A percentile compares a stretch with the other conserved stretches of the same genome.
Conservation (phyloP, 1,140 invertebrate genomes). For the Zeugodacus cucurbitae region DNA sequence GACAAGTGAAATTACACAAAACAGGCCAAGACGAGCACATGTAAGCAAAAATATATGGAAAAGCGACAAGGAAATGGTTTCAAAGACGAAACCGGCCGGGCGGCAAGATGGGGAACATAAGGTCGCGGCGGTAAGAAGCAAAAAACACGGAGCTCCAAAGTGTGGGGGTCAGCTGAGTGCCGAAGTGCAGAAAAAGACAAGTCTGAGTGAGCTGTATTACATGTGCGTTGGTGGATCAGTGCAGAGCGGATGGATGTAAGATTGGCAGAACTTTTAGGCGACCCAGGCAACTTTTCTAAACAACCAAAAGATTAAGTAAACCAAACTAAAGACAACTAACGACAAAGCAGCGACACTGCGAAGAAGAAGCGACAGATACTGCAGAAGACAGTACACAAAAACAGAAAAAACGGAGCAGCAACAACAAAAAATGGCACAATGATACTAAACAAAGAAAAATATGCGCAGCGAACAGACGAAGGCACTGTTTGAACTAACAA, state of each 20-base stretch:
- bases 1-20: constrained; percentile 28
- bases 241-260: neutral
- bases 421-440: neutral
- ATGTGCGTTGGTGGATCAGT: neutral
- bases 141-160: neutral
- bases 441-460: constrained; percentile 31
- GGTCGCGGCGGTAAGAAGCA: neutral
- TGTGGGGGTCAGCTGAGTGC: neutral
- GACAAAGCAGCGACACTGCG: neutral
- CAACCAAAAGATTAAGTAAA: constrained; percentile 40
- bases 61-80: neutral
- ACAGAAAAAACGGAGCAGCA: neutral
- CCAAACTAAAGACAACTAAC: neutral
- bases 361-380: neutral
- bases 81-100: neutral
- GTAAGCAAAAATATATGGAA: neutral
- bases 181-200: neutral
- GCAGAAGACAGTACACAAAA: neutral
- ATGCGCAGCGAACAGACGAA: neutral
- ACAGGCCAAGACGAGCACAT: neutral
- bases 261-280: neutral
- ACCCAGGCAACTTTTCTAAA: constrained; percentile 10
- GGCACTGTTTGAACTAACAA: constrained; percentile 24
- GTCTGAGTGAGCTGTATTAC: neutral
- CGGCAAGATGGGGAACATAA: neutral